Evolutionary conservation across 2,113 vertebrate species (phyloP), one percentile per base, ranked within the genome.

Genomic region (Apeltes quadracus): DNA sequence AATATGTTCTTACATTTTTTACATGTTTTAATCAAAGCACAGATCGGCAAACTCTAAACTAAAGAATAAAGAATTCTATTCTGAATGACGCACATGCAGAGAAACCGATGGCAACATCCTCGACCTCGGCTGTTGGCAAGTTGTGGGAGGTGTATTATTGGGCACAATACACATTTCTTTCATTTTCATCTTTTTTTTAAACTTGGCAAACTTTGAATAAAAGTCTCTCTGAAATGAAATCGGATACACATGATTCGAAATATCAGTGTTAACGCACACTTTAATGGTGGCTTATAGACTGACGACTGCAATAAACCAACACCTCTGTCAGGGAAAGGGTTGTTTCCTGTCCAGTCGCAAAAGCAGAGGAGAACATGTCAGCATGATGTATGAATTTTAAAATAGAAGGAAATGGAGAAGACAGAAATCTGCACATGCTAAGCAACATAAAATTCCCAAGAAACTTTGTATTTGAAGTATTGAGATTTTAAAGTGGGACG

Each of bases 351-450:
- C 29, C 10, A 8, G 3, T 48, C n/a, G 34, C 39, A 51, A 65
- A 55, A n/a, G 59, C 55, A 72, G 20, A 63, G 8, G 9, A 43
- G 50, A 23, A 80, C 44, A 48, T 84, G 69, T 73, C 79, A 81
- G n/a, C 2, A 58, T 87, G 76, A 78, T 83, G 61, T 16, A 86
- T 72, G 53, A 25, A 18, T 25, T 25, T 84, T 65, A 0, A 90
- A 87, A 88, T 82, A 85, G 81, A 79, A 41, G 57, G 56, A 82
- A 85, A 72, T 34, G 4, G 77, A 85, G 72, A 67, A n/a, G 66
- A 43, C 1, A 20, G 27, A 6, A 2, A 7, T 59, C 25, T 63
- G 48, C 39, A 66, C 51, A 57, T 69, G 59, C 61, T 25, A 16
- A 43, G 5, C 61, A 77, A 56, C 57, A 22, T 39, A 14, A 32